phyloP scores from a whole-genome alignment of 1,140 invertebrate species.

The Drosophila burlai region DNA sequence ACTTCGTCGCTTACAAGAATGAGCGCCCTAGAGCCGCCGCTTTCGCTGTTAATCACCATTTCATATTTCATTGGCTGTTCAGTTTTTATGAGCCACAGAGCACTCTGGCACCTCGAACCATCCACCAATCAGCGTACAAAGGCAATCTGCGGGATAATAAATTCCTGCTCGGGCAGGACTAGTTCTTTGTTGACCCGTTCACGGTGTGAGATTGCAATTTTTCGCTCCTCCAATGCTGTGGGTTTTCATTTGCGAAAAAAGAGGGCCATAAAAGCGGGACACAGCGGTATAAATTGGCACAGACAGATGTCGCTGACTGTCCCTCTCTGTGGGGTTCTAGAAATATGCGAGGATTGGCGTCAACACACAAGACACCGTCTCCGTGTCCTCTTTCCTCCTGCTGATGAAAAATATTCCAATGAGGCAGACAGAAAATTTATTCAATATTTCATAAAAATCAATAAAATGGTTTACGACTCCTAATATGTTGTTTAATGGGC shows the following conservation, averaged over 20 bases:
- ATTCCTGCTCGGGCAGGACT: slow-evolving; percentile 13
- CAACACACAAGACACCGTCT: slow-evolving; percentile 1
- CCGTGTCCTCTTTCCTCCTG: not conserved
- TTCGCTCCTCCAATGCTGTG: slow-evolving; percentile 2
- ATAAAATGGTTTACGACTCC: slow-evolving; percentile 20
- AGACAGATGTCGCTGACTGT: slow-evolving; percentile 17
- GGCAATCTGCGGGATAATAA: slow-evolving; percentile 29
- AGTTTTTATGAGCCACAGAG: slow-evolving; percentile 15
- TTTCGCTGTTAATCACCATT: slow-evolving; percentile 21
- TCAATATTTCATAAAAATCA: slow-evolving; percentile 34
- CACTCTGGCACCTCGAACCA: slow-evolving; percentile 9
- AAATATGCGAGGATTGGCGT: slow-evolving; percentile 14
- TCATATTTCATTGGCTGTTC: slow-evolving; percentile 28
- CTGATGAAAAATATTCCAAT: slow-evolving; percentile 4
- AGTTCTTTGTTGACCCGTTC: slow-evolving; percentile 25
- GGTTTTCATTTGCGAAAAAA: slow-evolving; percentile 26
- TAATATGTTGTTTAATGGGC: slow-evolving; percentile 1
- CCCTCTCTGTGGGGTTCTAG: not conserved
- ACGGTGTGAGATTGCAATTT: slow-evolving; percentile 26
- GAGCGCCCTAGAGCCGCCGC: not conserved
- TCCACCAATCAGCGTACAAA: slow-evolving; percentile 23
- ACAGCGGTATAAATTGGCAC: slow-evolving; percentile 19
- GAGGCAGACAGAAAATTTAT: slow-evolving; percentile 1
- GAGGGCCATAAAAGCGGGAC: slow-evolving; percentile 21
- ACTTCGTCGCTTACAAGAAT: not conserved